Conservation (phyloP, 2,113 vertebrate species). For the Oreochromis spilurus region DNA sequence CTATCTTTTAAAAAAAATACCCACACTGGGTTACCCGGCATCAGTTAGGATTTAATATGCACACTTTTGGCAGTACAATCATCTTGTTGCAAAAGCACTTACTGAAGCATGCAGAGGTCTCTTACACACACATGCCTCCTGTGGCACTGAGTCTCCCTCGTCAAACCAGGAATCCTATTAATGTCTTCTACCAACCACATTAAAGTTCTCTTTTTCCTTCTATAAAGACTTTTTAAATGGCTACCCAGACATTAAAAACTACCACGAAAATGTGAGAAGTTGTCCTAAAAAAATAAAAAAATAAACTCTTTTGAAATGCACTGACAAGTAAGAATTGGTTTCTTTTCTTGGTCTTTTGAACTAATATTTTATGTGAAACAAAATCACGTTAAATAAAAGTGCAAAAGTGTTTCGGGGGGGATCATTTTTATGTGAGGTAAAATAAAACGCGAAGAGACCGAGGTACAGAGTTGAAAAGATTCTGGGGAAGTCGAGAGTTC, state of each 20-base stretch:
- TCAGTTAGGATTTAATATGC: background rate
- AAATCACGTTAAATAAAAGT: background rate
- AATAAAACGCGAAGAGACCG: background rate
- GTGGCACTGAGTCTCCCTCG: slow-evolving; percentile 11
- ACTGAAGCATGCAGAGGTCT: background rate
- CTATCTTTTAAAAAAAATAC: background rate
- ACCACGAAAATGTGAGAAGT: background rate
- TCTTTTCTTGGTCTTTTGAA: background rate
- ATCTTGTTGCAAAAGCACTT: background rate
- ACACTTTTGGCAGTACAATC: background rate
- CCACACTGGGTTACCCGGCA: background rate
- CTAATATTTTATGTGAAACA: background rate
- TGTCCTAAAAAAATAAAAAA: background rate
- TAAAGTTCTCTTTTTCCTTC: slow-evolving; percentile 5
- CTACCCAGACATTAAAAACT: background rate
- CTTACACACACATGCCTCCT: background rate
- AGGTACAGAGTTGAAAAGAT: background rate
- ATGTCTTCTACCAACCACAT: background rate
- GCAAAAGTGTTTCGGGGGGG: background rate
- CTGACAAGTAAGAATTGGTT: background rate
- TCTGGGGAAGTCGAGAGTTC: background rate
- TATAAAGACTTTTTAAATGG: slow-evolving; percentile 5
- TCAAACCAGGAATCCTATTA: slow-evolving; percentile 8
- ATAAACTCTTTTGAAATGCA: background rate
- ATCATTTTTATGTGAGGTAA: background rate